Evolutionary conservation across 2,113 vertebrate species (phyloP).

Genomic region (Menura novaehollandiae): DNA sequence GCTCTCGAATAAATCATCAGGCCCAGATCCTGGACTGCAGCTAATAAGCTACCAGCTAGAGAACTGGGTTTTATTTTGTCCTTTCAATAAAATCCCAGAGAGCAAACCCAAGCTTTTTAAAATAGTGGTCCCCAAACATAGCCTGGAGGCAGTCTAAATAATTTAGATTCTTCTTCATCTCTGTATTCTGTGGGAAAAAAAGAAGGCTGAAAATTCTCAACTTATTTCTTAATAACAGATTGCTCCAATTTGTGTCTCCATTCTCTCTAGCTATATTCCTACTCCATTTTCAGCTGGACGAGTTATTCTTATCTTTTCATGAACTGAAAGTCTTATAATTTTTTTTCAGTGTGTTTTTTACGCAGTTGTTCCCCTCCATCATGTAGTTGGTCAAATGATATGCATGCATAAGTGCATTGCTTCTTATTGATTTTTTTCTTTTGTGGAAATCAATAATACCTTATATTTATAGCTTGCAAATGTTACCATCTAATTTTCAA

Average conservation of each 20-base stretch:
- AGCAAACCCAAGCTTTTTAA: slow-evolving; percentile 17
- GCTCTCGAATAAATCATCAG: slow-evolving; percentile 7
- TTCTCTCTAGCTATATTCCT: background rate
- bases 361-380: background rate
- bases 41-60: slow-evolving; percentile 16
- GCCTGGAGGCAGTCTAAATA: slow-evolving; percentile 49
- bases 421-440: background rate
- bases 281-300: background rate
- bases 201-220: background rate
- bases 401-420: background rate
- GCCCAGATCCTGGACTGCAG: background rate
- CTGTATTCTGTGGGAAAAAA: background rate
- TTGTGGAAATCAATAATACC: background rate
- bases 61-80: slow-evolving; percentile 34
- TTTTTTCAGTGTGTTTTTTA: background rate
- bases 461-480: background rate
- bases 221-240: slow-evolving; percentile 31
- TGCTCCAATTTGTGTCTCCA: background rate
- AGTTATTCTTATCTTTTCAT: background rate
- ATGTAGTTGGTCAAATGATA: background rate
- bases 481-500: background rate
- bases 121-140: slow-evolving; percentile 14
- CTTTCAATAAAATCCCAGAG: slow-evolving; percentile 35
- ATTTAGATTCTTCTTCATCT: slow-evolving; percentile 41
- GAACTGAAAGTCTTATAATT: background rate